A percentile compares a stretch with the other conserved stretches of the same genome.
These are phyloP conservation scores for Otis tarda DNA, from an alignment of 2,113 vertebrate species.

Conservation along the genomic window DNA sequence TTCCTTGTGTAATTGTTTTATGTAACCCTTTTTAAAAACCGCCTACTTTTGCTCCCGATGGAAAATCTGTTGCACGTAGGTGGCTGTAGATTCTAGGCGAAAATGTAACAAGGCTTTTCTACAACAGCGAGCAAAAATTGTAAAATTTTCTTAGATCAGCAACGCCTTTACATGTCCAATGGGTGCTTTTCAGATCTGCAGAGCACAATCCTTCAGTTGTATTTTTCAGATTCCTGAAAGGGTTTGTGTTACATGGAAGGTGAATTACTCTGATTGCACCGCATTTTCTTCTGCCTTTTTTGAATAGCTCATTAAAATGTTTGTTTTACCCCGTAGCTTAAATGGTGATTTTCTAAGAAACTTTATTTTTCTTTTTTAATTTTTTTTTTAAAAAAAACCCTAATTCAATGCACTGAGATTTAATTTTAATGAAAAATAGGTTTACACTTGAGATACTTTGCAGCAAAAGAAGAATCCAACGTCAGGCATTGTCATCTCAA, in stretches of 20 bases:
- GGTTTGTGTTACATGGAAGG: not conserved
- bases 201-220: not conserved
- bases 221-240: not conserved
- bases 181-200: slow-evolving; percentile 44
- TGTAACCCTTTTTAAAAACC: not conserved
- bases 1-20: not conserved
- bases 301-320: not conserved
- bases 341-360: not conserved
- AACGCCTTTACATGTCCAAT: slow-evolving; percentile 36
- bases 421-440: slow-evolving; percentile 41
- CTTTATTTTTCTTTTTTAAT: not conserved
- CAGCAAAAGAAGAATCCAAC: not conserved
- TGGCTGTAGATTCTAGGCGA: slow-evolving; percentile 1
- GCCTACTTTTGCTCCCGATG: not conserved
- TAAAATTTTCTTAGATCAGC: not conserved
- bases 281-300: not conserved
- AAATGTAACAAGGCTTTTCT: not conserved
- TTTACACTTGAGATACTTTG: slow-evolving; percentile 26
- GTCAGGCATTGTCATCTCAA: not conserved
- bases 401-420: not conserved
- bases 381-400: not conserved
- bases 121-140: not conserved
- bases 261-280: not conserved
- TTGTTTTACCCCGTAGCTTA: not conserved
- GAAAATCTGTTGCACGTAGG: not conserved